A percentile compares a stretch with the other conserved stretches of the same genome.
These are phyloP conservation scores for Copidosoma floridanum DNA, from an alignment of 1,140 invertebrate genomes.

Conservation along the genomic window DNA sequence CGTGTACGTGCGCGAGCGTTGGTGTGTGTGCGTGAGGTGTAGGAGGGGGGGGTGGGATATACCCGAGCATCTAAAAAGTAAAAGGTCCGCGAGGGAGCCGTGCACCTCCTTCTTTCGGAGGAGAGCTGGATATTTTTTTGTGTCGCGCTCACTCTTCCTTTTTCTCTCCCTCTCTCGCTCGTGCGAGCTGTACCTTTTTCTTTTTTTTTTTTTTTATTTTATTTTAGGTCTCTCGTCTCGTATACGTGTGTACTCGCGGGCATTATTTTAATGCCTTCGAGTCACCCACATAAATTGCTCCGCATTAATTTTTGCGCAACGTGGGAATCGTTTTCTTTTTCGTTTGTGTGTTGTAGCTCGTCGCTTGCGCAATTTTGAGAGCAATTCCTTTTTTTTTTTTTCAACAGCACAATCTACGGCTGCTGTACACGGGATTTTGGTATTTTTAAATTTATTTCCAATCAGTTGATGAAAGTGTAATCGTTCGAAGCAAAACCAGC, in stretches of 20 bases:
- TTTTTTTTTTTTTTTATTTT: neutral
- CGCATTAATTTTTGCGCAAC: constrained; percentile 3
- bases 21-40: neutral
- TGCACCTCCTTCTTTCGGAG: neutral
- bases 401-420: too few species aligned
- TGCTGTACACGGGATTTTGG: too few species aligned
- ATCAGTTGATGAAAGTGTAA: too few species aligned
- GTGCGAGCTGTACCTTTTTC: constrained; percentile 2
- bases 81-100: constrained; percentile 24
- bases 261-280: neutral
- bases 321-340: neutral
- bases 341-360: neutral
- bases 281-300: neutral
- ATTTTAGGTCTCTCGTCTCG: too few species aligned
- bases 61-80: constrained; percentile 12
- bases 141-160: neutral
- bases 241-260: neutral
- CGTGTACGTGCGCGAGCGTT: neutral
- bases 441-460: too few species aligned
- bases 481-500: too few species aligned
- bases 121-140: too few species aligned
- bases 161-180: constrained; percentile 10
- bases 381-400: too few species aligned
- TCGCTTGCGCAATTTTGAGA: too few species aligned
- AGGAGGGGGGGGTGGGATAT: too few species aligned